Percentiles rank a stretch among this genome's conserved stretches.
Evolutionary conservation across 2,797 vertebrate species (phyloP).

Genomic region (Acanthurus tractus): DNA sequence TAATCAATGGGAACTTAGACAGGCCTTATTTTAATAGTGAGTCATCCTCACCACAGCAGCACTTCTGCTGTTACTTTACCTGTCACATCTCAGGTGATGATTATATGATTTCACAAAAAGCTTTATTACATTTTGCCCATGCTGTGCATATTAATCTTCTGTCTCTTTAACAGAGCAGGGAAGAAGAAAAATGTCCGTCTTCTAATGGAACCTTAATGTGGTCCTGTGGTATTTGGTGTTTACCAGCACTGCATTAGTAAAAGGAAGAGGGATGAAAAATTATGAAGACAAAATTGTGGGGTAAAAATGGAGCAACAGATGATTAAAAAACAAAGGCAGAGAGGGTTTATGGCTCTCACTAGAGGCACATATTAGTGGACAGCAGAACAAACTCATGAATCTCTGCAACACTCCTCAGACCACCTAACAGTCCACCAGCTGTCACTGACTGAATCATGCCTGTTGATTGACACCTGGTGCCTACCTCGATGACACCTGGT

Average conservation of each 20-base stretch:
- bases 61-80: background rate
- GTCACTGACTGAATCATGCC: slow-evolving; percentile 51
- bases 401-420: slow-evolving; percentile 21
- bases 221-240: background rate
- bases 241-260: background rate
- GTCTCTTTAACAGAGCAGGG: background rate
- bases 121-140: too few species aligned
- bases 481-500: slow-evolving; percentile 66
- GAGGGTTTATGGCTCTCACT: background rate
- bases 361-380: slow-evolving; percentile 19
- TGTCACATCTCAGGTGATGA: background rate
- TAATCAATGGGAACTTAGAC: slow-evolving; percentile 10
- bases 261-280: background rate
- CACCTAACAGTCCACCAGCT: slow-evolving; percentile 39
- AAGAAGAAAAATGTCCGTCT: background rate
- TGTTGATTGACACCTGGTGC: slow-evolving; percentile 47
- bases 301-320: background rate
- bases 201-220: background rate
- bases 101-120: background rate
- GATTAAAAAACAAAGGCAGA: background rate
- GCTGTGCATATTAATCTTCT: background rate
- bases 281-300: background rate
- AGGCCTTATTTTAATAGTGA: background rate
- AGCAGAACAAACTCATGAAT: background rate
- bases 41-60: background rate